Evolutionary conservation across 2,113 vertebrate genomes (phyloP), one percentile per base, ranked within the genome.

Genomic region (Ammodytes dubius): DNA sequence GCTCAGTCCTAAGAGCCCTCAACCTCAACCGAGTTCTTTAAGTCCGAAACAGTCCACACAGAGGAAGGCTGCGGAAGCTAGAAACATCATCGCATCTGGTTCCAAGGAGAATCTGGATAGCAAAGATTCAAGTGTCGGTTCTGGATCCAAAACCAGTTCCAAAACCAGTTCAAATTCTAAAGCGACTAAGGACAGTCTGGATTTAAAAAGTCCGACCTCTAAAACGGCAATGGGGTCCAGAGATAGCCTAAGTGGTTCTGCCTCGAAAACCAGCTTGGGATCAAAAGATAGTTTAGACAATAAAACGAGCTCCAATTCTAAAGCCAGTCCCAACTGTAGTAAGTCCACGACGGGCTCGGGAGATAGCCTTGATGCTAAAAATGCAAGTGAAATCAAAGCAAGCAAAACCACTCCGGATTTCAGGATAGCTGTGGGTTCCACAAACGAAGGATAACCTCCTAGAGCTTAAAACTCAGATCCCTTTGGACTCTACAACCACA

Each of bases 241-340:
- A 63, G 75, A 81, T 7, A 82, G 64, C 15, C 60, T 87, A 57
- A 82, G 52, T 11, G 27, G 45, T 39, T 73, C 43, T 13, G 66
- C 60, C 57, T 85, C 82, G 2, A 85, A 86, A 81, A 83, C 15
- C 12, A 89, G 70, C 45, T 73, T 7, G 11, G 68, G 64, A 6
- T 84, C 63, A 19, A 89, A 72, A 54, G 81, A 82, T n/a, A 85
- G 63, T 10, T 78, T 81, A 27, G 76, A 84, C 12, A 73, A 47
- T 15, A 82, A 88, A 75, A 58, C 43, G 7, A 47, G 37, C 1
- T 27, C 57, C 2, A 71, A 19, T 42, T 74, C 68, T 0, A 85
- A 80, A 65, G 19, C 37, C 7, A 67, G 68, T 69, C 59, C 67
- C 1, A 46, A 42, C 47, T 54, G 49, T 11, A 83, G 49, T 11